Evolutionary conservation across 2,888 invertebrate genomes (phyloP), one percentile per base, ranked within the genome.

Genomic region (Agrotis puta): DNA sequence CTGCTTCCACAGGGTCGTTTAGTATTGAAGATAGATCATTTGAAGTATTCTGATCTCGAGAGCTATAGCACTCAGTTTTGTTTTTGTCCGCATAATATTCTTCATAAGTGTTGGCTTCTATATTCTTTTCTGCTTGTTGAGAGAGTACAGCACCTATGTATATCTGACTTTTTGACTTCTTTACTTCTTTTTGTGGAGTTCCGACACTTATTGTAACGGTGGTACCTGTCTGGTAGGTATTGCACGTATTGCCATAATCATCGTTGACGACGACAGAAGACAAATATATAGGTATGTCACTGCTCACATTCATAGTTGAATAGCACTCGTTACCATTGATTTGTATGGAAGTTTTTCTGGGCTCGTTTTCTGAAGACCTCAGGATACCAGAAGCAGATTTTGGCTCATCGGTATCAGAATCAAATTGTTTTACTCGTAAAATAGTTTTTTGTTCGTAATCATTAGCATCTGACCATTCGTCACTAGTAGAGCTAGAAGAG

Each of bases 311-410:
- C 92, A 97, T 97, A 22, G 98, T 98, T 59, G 97, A 97, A 88
- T 98, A 98, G 93, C 96, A 98, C 94, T 97, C 98, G 90, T 97
- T 97, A 65, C 97, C 97, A 89, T 96, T 98, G 88, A 98, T 98
- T 96, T 97, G 95, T 85, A 98, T 98, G 18, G 98, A 98, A 22
- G 98, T 97, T 94, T 97, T 97, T 85, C 96, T 95, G 16, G 94
- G 92, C 77, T 96, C 96, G 76, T 91, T 93, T 88, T 94, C 94
- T 27, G 87, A 82, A 53, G 89, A 87, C 66, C 91, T 90, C 73
- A 89, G 83, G n/a, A 87, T 76, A 39, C 89, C 85, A 84, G 85
- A 87, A 72, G 80, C 81, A 70, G 81, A 78, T 84, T 90, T 92
- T 45, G 85, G 74, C 64, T 94, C 90, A 70, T 91, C 92, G 50